Conservation (phyloP, 2,797 vertebrate genomes). For the Loriculus beryllinus region DNA sequence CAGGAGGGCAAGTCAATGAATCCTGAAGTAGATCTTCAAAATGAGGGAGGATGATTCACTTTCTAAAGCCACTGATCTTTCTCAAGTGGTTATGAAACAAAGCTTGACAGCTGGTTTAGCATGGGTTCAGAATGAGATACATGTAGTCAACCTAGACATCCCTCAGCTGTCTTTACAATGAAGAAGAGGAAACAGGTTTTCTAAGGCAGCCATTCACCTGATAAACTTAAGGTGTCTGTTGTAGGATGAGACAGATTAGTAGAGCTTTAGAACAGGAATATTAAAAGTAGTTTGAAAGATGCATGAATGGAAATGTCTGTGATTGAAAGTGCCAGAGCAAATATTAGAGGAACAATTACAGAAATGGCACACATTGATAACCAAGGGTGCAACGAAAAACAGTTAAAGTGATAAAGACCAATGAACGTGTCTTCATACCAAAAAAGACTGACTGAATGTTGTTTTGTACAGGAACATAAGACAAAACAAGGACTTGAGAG, state of each 20-base stretch:
- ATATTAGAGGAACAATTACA: not conserved
- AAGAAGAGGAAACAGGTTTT: not conserved
- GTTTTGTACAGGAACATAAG: not conserved
- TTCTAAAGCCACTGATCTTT: not conserved
- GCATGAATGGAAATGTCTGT: not conserved
- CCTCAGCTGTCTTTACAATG: not conserved
- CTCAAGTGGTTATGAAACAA: not conserved
- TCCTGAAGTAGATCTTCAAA: not conserved
- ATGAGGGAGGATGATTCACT: not conserved
- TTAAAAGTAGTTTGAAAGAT: not conserved
- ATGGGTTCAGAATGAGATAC: not conserved
- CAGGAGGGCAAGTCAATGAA: not conserved
- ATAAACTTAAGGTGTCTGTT: not conserved
- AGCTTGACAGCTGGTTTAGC: not conserved
- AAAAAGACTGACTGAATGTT: not conserved
- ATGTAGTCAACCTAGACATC: too few relatives aligned
- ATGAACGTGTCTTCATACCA: not conserved
- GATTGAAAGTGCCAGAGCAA: not conserved
- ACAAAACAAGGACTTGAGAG: not conserved
- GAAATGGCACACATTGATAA: not conserved
- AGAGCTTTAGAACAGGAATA: not conserved
- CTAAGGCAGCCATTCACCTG: not conserved
- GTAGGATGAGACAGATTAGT: not conserved
- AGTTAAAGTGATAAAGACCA: not conserved
- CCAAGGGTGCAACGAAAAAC: not conserved